Evolutionary conservation across 2,797 vertebrate species (phyloP).

Genomic region (Xiphorhynchus erythropygius): DNA sequence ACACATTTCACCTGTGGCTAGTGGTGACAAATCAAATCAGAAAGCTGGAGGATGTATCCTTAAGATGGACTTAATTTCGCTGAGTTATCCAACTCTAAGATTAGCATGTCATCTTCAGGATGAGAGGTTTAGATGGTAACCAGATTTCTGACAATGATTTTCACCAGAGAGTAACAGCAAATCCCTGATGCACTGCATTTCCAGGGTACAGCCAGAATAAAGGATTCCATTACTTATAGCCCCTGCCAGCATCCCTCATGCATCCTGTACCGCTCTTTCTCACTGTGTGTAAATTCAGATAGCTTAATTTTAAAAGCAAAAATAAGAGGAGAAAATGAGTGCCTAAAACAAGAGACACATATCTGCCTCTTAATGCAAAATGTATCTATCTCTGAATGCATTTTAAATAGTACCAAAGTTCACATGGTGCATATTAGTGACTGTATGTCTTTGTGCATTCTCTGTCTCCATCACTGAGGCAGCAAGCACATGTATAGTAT

Average conservation of each 20-base stretch:
- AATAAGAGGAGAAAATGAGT: background rate
- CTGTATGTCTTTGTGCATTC: background rate
- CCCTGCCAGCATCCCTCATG: background rate
- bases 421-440: background rate
- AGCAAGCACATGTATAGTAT: background rate
- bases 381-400: background rate
- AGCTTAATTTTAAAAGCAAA: constrained; percentile 15
- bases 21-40: constrained; percentile 23
- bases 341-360: background rate
- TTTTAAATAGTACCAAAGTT: background rate
- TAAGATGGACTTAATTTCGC: background rate
- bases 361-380: background rate
- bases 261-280: background rate
- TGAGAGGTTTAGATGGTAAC: background rate
- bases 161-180: background rate
- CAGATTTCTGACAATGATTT: background rate
- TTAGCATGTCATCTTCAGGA: background rate
- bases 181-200: background rate
- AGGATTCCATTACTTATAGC: background rate
- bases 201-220: background rate
- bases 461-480: background rate
- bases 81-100: background rate
- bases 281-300: background rate
- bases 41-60: background rate
- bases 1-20: constrained; percentile 13